Evolutionary conservation across 2,888 invertebrate genomes (phyloP).

Genomic region (Pemphredon lugubris): DNA sequence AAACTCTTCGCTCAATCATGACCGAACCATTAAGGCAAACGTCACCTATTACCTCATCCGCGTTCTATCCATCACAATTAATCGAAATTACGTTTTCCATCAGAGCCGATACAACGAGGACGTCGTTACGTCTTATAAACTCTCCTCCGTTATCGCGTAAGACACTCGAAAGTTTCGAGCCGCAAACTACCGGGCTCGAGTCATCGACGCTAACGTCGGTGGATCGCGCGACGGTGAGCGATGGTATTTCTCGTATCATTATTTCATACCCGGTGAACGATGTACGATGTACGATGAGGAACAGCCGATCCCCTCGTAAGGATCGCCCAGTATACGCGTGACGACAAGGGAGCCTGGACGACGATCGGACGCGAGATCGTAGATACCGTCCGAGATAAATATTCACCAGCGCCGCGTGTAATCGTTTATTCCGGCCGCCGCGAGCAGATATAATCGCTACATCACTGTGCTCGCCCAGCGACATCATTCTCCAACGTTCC

Average conservation of each 20-base stretch:
- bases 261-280: conserved; percentile 6
- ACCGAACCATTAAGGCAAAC: no score
- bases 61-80: no score
- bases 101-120: no score
- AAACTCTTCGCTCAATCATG: no score
- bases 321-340: conserved; percentile 51
- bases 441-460: conserved; percentile 56
- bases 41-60: no score
- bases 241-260: not conserved
- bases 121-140: no score
- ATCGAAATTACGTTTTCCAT: no score
- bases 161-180: no score
- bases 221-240: not conserved
- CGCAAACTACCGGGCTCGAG: no score
- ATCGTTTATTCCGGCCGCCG: conserved; percentile 56
- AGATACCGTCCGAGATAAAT: conserved; percentile 55
- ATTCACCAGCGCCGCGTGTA: conserved; percentile 55
- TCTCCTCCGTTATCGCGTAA: no score
- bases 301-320: conserved; percentile 21
- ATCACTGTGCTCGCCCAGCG: conserved; percentile 49
- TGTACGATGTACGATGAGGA: conserved; percentile 29
- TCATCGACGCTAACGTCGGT: no score
- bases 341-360: conserved; percentile 42
- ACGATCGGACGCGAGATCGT: conserved; percentile 51
- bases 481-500: conserved; percentile 45